These are phyloP conservation scores for Dryomyza anilis DNA, from an alignment of 2,888 invertebrate species.

Conservation along the genomic window DNA sequence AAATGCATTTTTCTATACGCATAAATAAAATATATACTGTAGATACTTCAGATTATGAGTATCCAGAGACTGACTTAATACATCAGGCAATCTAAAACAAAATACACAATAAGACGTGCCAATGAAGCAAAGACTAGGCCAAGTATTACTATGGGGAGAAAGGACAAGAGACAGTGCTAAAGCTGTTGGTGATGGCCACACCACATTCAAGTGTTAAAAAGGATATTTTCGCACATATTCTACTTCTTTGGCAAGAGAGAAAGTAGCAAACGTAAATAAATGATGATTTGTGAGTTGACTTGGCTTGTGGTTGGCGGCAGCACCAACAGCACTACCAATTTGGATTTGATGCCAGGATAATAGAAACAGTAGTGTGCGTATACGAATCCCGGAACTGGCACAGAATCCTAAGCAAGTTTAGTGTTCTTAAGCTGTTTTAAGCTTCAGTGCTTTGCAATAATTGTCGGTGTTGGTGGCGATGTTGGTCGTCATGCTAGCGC, in stretches of 20 bases:
- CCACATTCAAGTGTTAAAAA: constrained; percentile 16
- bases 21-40: too few species aligned
- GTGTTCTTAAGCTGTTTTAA: constrained; percentile 19
- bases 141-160: too few species aligned
- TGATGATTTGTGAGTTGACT: neutral
- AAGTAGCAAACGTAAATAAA: constrained; percentile 15
- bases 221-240: constrained; percentile 22
- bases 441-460: constrained; percentile 23
- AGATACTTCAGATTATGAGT: too few species aligned
- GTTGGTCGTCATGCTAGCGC: neutral
- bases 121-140: too few species aligned
- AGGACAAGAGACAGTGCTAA: too few species aligned
- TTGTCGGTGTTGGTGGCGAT: constrained; percentile 13
- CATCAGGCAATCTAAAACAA: too few species aligned
- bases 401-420: neutral
- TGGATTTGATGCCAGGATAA: too few species aligned
- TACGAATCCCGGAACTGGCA: neutral
- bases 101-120: too few species aligned
- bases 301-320: neutral
- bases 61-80: too few species aligned
- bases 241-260: constrained; percentile 9
- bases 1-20: too few species aligned
- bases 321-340: neutral
- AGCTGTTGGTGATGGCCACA: too few species aligned
- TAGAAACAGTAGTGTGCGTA: too few species aligned